These are phyloP conservation scores for Sebastes miniatus DNA, from an alignment of 2,797 vertebrate species.

Conservation along the genomic window DNA sequence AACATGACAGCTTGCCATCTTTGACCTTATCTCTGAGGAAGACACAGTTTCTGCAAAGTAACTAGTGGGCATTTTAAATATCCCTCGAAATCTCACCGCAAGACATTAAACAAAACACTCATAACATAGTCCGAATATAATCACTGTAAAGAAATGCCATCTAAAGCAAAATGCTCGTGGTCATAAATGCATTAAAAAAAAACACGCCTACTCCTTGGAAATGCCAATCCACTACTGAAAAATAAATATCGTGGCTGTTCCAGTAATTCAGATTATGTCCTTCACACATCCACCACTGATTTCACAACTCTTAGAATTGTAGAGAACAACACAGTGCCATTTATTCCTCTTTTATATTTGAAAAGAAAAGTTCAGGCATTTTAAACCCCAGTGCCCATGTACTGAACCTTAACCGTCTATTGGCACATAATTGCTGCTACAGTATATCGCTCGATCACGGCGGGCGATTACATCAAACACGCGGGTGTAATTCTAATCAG, in stretches of 20 bases:
- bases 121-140: neutral
- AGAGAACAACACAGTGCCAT: conserved; percentile 21
- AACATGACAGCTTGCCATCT: conserved; percentile 39
- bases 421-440: conserved; percentile 37
- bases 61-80: conserved; percentile 16
- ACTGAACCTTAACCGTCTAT: conserved; percentile 13
- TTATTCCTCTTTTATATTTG: conserved; percentile 13
- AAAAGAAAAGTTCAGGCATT: conserved; percentile 29
- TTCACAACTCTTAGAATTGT: conserved; percentile 34
- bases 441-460: conserved; percentile 40
- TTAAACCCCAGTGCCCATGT: conserved; percentile 5
- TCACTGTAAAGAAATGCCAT: neutral
- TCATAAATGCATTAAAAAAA: neutral
- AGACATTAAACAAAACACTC: neutral
- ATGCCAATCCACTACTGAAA: neutral
- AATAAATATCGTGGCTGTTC: conserved; percentile 7
- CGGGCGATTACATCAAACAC: conserved; percentile 61
- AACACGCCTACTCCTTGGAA: conserved; percentile 1
- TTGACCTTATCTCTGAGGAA: conserved; percentile 38
- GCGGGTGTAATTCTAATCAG: conserved; percentile 53
- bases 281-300: conserved; percentile 27
- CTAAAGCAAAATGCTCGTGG: conserved; percentile 7
- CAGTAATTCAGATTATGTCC: conserved; percentile 14
- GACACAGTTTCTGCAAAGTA: conserved; percentile 5
- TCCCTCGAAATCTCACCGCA: neutral